phyloP scores from a whole-genome alignment of 2,888 invertebrate genomes.

The Acholoe squamosa region DNA sequence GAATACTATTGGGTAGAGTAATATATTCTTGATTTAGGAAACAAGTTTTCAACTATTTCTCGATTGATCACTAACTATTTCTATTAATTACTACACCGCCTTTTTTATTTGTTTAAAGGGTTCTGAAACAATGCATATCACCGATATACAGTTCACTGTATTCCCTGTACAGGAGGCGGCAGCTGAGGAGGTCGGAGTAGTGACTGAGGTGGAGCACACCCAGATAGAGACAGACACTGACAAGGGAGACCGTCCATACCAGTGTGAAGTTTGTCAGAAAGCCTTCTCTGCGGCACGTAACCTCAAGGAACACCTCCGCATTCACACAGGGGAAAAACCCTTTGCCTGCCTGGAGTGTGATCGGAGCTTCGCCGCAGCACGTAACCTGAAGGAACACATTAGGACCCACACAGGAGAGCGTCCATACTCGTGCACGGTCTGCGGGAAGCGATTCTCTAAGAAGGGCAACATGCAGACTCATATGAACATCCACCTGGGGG shows the following conservation, averaged over 20 bases:
- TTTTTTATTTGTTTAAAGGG: too few relatives aligned
- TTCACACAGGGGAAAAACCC: slow-evolving; percentile 44
- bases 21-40: too few relatives aligned
- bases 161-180: too few relatives aligned
- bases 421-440: slow-evolving; percentile 15
- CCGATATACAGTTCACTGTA: too few relatives aligned
- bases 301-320: slow-evolving; percentile 49
- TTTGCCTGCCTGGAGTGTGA: slow-evolving; percentile 26
- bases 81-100: too few relatives aligned
- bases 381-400: slow-evolving; percentile 48
- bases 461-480: slow-evolving; percentile 61
- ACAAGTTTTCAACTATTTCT: too few relatives aligned
- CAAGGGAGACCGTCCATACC: not conserved
- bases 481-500: slow-evolving; percentile 38
- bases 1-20: too few relatives aligned
- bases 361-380: not conserved
- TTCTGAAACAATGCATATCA: too few relatives aligned
- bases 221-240: not conserved
- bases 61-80: too few relatives aligned
- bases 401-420: slow-evolving; percentile 53
- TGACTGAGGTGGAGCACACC: not conserved
- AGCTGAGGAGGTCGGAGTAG: too few relatives aligned
- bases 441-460: slow-evolving; percentile 42
- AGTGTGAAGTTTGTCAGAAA: slow-evolving; percentile 12
- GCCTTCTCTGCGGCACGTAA: slow-evolving; percentile 32